Evolutionary conservation across 2,888 invertebrate species (phyloP), one percentile per base, ranked within the genome.

Genomic region (Formica aserva): DNA sequence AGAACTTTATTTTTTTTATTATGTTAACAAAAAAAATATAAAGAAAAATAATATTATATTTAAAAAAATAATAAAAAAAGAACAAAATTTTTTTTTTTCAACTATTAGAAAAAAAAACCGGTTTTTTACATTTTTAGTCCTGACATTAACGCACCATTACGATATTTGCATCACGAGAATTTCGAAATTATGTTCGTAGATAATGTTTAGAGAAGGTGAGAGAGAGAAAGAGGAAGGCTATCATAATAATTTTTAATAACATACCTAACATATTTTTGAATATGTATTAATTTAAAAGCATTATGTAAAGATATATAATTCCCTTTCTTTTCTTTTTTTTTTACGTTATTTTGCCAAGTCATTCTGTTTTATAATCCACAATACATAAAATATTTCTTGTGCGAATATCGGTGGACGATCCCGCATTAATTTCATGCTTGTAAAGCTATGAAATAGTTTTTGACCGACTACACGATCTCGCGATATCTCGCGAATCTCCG

Each of bases 371-470:
- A 81, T 72, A 81, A 72, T 66, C n/a, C 26, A 71, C 41, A 48
- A 55, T 18, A 11, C 22, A 32, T 62, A 55, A 29, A 80, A 84
- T 72, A 62, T 67, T 74, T 78, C 60, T 63, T 32, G 67, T 45
- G 48, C 55, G 63, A 76, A 80, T 82, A 60, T 75, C 35, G 32
- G 29, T 32, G 45, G 76, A 26, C 66, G 65, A 83, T 83, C 83
- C 85, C 83, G 91, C 84, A 90, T 91, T 91, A 90, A 90, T 90
- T 90, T 90, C 91, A 90, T 80, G 90, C 91, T 90, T 75, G 85
- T 86, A 45, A 81, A 86, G 55, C 86, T 89, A 63, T 90, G 90
- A 90, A 91, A 91, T 81, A 84, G 86, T 89, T 87, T 75, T 72
- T 71, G 71, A 75, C 66, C 82, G 82, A 82, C 60, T 67, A 41